Conservation (phyloP, 2,888 invertebrate species). For the Pyrrhia umbra region DNA sequence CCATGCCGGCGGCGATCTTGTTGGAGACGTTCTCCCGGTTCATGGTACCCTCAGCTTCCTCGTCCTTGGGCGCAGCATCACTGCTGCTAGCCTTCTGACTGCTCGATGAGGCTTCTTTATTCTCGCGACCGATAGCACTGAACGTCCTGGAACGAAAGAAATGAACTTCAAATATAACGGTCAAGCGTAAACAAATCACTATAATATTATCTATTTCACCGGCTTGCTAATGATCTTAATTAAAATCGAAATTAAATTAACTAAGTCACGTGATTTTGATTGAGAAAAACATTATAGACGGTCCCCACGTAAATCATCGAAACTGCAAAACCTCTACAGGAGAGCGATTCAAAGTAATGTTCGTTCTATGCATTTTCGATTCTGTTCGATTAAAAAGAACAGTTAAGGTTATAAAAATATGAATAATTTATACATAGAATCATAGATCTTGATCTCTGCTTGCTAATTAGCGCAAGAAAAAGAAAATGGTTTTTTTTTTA, state of each 20-base stretch:
- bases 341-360: no score
- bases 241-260: conserved; percentile 14
- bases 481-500: no score
- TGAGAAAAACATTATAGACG: conserved; percentile 10
- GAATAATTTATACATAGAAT: no score
- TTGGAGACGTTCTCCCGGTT: conserved; percentile 85
- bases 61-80: conserved; percentile 69
- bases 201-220: background rate
- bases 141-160: conserved; percentile 72
- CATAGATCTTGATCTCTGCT: no score
- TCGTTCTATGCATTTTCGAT: no score
- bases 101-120: conserved; percentile 34
- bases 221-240: conserved; percentile 17
- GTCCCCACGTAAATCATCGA: no score
- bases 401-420: no score
- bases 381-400: no score
- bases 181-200: background rate
- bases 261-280: conserved; percentile 1
- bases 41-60: conserved; percentile 75
- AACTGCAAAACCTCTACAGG: no score
- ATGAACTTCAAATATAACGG: background rate
- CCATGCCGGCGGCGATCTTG: conserved; percentile 87
- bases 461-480: no score
- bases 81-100: conserved; percentile 63
- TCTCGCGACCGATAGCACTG: conserved; percentile 72